Conservation (phyloP, 2,113 vertebrate species). For the Hemicordylus capensis region DNA sequence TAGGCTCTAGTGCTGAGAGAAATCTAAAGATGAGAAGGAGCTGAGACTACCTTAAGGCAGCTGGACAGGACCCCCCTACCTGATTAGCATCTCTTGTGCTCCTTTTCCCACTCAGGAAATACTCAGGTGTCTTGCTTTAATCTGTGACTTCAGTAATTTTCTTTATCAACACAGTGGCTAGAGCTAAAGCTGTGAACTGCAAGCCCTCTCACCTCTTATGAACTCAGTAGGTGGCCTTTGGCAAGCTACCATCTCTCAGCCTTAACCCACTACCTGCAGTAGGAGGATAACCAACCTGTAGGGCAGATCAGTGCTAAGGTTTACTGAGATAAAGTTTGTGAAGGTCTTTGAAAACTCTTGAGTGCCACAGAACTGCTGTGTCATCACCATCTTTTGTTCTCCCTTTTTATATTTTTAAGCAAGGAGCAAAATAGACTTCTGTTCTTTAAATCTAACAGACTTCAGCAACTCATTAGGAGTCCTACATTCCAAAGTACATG, state of each 20-base stretch:
- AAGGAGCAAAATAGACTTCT: neutral
- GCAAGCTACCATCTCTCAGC: neutral
- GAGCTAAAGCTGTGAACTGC: neutral
- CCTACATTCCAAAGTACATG: slow-evolving; percentile 12
- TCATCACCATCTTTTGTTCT: neutral
- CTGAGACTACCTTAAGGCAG: neutral
- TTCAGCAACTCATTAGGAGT: slow-evolving; percentile 23
- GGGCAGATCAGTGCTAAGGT: neutral
- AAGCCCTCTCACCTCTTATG: neutral
- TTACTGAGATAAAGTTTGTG: neutral
- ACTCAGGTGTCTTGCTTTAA: neutral
- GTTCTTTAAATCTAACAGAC: neutral
- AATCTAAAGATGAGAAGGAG: neutral
- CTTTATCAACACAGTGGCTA: neutral
- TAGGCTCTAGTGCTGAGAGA: neutral
- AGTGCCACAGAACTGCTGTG: neutral
- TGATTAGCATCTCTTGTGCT: neutral
- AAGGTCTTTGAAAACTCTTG: neutral
- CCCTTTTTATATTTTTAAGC: neutral
- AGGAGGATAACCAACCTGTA: neutral
- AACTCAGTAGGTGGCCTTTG: neutral
- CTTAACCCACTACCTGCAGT: neutral
- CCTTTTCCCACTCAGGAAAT: neutral
- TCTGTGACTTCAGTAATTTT: neutral
- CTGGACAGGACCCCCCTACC: no score